These are phyloP conservation scores for Macrosoma leucophasiata DNA, from an alignment of 2,888 invertebrate species.

Conservation along the genomic window DNA sequence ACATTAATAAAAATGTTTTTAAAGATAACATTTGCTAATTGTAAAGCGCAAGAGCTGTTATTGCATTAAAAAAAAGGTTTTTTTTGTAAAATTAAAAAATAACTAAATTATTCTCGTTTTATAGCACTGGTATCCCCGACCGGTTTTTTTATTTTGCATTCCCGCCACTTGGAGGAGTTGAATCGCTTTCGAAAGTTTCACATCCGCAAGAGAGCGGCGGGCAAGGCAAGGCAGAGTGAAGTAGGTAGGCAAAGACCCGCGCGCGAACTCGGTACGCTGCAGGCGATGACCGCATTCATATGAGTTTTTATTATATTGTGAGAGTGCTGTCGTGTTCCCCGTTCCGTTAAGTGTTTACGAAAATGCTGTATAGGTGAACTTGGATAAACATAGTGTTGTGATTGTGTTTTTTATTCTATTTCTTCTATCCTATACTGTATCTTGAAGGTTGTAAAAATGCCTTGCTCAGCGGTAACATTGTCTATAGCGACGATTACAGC, in stretches of 20 bases:
- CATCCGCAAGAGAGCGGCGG: slow-evolving; percentile 72
- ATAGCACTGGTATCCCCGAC: slow-evolving; percentile 50
- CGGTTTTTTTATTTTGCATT: slow-evolving; percentile 65
- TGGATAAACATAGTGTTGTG: slow-evolving; percentile 58
- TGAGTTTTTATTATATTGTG: slow-evolving; percentile 66
- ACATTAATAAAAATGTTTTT: no score
- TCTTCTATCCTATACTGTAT: slow-evolving; percentile 48
- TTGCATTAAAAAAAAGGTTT: no score
- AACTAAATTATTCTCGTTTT: slow-evolving; percentile 24
- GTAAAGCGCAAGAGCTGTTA: no score
- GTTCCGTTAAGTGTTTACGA: slow-evolving; percentile 65
- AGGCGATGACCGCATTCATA: slow-evolving; percentile 75
- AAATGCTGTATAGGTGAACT: slow-evolving; percentile 73
- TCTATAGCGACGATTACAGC: slow-evolving; percentile 97
- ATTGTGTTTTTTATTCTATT: slow-evolving; percentile 53
- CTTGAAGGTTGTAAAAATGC: slow-evolving; percentile 80
- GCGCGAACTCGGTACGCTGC: slow-evolving; percentile 71
- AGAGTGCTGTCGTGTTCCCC: slow-evolving; percentile 69
- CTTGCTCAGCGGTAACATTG: slow-evolving; percentile 95
- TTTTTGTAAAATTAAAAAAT: no score
- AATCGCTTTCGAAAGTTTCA: slow-evolving; percentile 74
- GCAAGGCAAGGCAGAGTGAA: slow-evolving; percentile 48
- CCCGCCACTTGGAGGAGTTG: slow-evolving; percentile 69
- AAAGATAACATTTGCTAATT: no score
- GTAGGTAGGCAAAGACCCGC: slow-evolving; percentile 66